Base-by-base conservation (phyloP, 2,113 vertebrate species). In the Hemicordylus capensis region DNA sequence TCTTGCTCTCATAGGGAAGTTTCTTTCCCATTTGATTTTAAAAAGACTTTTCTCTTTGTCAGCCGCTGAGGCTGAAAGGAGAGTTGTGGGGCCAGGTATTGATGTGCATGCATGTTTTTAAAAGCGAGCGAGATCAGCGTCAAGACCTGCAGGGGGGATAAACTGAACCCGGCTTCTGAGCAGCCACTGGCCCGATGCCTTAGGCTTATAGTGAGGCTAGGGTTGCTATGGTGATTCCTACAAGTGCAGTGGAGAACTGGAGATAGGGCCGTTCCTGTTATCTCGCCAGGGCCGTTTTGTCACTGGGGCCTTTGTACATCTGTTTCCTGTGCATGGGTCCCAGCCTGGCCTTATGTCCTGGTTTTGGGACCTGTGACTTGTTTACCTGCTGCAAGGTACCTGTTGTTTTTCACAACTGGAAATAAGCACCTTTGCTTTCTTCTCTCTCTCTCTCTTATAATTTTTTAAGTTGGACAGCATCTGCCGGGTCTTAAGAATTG, bases 291-390 rank as follows among this genome's bases (percentile, higher is more conserved):
- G 0, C 48, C 64, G 44, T 48, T 54, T 54, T 4, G 12, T 72
- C n/a, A 39, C 73, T 7, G 39, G 81, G 76, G 90, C 51, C 81
- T 88, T 76, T 72, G 84, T 84, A 39, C 93, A 92, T 89, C 91
- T 93, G 92, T 92, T 95, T 92, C 93, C 93, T 91, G 54, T 79
- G 90, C 81, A 11, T 26, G n/a, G 9, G 15, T 44, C 6, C 37
- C 15, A 34, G 20, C 9, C 15, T 58, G 48, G 89, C 81, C 0
- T 42, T 3, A 9, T 70, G 86, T 88, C 91, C 76, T 0, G 1
- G 9, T 51, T 81, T n/a, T 48, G 2, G 22, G 76, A 20, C 54
- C 59, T 7, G 31, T 5, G 34, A 4, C 15, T 11, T 11, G 28
- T 39, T 54, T 51, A 19, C 56, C 37, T 87, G 59, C 56, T 54